Percentiles rank a stretch among this genome's conserved stretches.
These are phyloP conservation scores for Epistrophella euchroma DNA, from an alignment of 2,888 invertebrate species.

Conservation along the genomic window DNA sequence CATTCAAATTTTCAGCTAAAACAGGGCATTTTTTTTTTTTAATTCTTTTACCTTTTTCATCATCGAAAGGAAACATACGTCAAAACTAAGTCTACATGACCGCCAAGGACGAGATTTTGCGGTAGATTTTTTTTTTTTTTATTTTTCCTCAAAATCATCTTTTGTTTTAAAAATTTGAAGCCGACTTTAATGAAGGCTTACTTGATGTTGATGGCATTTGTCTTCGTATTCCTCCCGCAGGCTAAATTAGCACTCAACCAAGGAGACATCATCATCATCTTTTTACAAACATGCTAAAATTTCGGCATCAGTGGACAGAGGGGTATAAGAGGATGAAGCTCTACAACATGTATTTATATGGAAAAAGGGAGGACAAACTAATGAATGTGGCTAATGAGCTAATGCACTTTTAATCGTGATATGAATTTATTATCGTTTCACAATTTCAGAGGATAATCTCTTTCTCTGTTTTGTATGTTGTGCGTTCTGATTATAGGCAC, in stretches of 20 bases:
- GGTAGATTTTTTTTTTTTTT: neutral
- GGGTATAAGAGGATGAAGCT: too few species aligned
- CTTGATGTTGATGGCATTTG: slow-evolving; percentile 62
- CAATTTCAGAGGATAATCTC: slow-evolving; percentile 61
- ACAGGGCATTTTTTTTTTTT: slow-evolving; percentile 22
- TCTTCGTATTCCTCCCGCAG: slow-evolving; percentile 39
- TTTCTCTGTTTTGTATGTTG: neutral
- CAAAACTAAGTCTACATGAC: slow-evolving; percentile 64
- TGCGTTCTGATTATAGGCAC: slow-evolving; percentile 11
- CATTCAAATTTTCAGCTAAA: slow-evolving; percentile 54
- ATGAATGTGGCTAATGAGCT: slow-evolving; percentile 75
- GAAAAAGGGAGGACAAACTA: slow-evolving; percentile 39
- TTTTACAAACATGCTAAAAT: neutral
- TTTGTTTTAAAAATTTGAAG: slow-evolving; percentile 32
- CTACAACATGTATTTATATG: slow-evolving; percentile 8
- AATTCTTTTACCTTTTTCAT: neutral
- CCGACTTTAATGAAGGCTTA: slow-evolving; percentile 54
- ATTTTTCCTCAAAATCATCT: neutral
- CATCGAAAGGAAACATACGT: slow-evolving; percentile 63
- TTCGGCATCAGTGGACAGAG: neutral
- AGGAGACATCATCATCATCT: slow-evolving; percentile 72
- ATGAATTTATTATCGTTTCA: slow-evolving; percentile 71
- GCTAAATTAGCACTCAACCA: slow-evolving; percentile 65
- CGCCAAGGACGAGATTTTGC: slow-evolving; percentile 64
- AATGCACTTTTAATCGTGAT: slow-evolving; percentile 76